Percentiles rank a stretch among this genome's conserved stretches.
Conservation (phyloP, 2,113 vertebrate species). For the Anser cygnoides region DNA sequence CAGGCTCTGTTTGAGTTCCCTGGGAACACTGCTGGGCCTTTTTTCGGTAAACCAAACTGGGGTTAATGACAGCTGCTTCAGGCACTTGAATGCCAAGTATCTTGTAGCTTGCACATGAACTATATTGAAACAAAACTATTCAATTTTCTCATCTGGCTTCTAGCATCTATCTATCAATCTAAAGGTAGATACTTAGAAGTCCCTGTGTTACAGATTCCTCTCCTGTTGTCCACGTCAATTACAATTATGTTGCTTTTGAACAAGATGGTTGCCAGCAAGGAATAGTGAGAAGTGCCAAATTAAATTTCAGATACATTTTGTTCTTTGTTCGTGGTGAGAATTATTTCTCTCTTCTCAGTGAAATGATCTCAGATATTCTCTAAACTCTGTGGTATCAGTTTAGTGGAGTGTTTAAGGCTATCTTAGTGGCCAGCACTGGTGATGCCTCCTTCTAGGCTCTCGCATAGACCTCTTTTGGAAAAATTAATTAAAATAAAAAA, state of each 20-base stretch:
- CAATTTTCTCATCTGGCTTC: background rate
- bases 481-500: background rate
- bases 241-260: slow-evolving; percentile 33
- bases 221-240: slow-evolving; percentile 25
- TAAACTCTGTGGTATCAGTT: background rate
- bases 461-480: background rate
- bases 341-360: slow-evolving; percentile 20
- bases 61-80: background rate
- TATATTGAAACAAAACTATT: background rate
- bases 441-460: background rate
- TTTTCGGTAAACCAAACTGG: background rate
- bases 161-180: background rate
- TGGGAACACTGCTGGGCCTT: background rate
- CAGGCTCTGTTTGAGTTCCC: background rate
- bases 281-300: slow-evolving; percentile 36
- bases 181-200: background rate
- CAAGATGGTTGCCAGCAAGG: slow-evolving; percentile 5
- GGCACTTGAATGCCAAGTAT: background rate
- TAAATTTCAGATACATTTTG: slow-evolving; percentile 56
- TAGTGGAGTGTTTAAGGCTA: background rate
- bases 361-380: background rate
- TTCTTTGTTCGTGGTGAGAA: slow-evolving; percentile 21
- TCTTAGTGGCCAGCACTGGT: background rate
- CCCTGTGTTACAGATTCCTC: background rate
- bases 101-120: background rate